phyloP scores from a whole-genome alignment of 2,113 vertebrate genomes.

The Galbula dea region DNA sequence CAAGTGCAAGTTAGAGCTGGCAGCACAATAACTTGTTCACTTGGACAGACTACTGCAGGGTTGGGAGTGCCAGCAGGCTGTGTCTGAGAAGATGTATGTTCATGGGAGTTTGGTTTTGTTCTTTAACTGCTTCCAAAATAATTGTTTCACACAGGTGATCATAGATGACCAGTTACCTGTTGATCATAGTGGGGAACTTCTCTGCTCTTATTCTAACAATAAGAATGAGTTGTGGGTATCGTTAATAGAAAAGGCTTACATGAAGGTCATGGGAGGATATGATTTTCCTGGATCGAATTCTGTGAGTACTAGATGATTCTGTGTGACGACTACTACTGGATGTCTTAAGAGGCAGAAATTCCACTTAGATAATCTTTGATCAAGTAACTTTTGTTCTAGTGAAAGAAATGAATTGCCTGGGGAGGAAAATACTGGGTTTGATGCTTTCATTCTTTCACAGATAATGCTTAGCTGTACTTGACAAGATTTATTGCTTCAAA shows the following conservation, averaged over 20 bases:
- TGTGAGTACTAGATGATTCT: slow-evolving; percentile 75
- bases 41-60: no score
- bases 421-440: neutral
- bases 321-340: no score
- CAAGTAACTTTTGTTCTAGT: neutral
- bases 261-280: slow-evolving; percentile 99
- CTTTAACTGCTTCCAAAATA: neutral
- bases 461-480: neutral
- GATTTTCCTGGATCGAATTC: slow-evolving; percentile 99
- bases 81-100: neutral
- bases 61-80: neutral
- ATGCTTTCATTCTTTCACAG: neutral
- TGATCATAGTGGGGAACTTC: slow-evolving; percentile 91
- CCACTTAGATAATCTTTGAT: neutral
- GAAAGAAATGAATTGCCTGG: neutral
- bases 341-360: neutral
- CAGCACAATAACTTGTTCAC: neutral
- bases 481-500: neutral
- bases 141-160: slow-evolving; percentile 81
- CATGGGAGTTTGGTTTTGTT: neutral
- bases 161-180: slow-evolving; percentile 95
- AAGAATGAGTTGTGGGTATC: slow-evolving; percentile 97
- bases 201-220: slow-evolving; percentile 98
- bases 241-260: slow-evolving; percentile 98
- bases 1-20: neutral